Base-by-base conservation (phyloP, 2,797 vertebrate species). In the Thunnus albacares region DNA sequence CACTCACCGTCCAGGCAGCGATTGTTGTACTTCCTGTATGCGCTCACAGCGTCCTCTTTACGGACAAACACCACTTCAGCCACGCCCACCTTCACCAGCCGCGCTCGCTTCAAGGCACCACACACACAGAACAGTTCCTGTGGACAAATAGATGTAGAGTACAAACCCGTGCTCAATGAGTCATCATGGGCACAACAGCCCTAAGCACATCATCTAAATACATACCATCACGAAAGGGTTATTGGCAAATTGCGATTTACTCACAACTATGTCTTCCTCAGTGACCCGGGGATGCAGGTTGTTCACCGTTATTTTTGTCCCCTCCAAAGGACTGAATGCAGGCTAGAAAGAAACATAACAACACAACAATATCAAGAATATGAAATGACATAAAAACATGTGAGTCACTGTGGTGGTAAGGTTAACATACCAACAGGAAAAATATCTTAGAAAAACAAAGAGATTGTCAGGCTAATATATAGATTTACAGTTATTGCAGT, bases 21-120 rank as follows among this genome's bases (percentile, higher is more conserved):
- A 83, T 99, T 99, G 94, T 99, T 99, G 87, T 99, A 99, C 90
- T 98, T 99, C 93, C 98, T 98, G 92, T 99, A 99, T 0, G 98
- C 98, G 0, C 96, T 97, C 81, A 99, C 96, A 3, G 98, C 98
- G 5, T 99, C 98, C 11, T 99, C 98, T 91, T 99, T 99, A 82
- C 96, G 97, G 72, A 99, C 98, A 84, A 99, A 99, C 45, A 99
- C 98, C 49, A 99, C 98, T 82, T 99, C 98, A 4, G 98, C 98
- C 30, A 98, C 95, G 5, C 98, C 98, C 24, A 97, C 96, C 76
- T 97, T 97, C 63, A 97, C 95, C 82, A 99, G 94, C 3, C 98
- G 95, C 2, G 98, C 98, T 87, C 98, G 95, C 87, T 99, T 99
- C 89, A 99, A 95, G 59, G 98, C 98, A 0, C 98, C 98, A 6